These are phyloP conservation scores for Harpegnathos saltator DNA, from an alignment of 1,140 invertebrate genomes.

Conservation along the genomic window DNA sequence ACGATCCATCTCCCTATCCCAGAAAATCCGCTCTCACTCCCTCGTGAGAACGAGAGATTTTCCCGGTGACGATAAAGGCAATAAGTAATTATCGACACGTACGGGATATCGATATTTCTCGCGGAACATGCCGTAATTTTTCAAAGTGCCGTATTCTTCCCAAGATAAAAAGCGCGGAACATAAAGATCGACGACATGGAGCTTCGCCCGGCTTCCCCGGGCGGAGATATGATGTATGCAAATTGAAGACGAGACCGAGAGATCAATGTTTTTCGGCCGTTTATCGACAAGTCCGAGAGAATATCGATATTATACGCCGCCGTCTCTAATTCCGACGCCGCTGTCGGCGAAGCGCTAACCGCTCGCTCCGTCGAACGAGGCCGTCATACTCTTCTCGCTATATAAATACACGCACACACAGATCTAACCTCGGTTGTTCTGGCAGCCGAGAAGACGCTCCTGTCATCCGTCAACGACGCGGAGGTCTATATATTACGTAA, in stretches of 20 bases:
- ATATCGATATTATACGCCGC: conserved; percentile 40
- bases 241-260: no score
- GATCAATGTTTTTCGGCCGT: conserved; percentile 25
- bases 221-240: no score
- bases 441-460: conserved; percentile 73
- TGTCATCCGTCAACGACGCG: conserved; percentile 80
- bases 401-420: conserved; percentile 70
- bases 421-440: conserved; percentile 76
- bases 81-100: no score
- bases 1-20: conserved; percentile 22
- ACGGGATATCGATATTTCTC: conserved; percentile 36
- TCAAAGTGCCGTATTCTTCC: neutral
- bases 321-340: conserved; percentile 46
- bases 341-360: neutral
- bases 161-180: neutral
- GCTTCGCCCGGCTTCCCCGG: no score
- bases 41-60: conserved; percentile 21
- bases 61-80: neutral
- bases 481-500: conserved; percentile 80
- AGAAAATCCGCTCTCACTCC: conserved; percentile 46
- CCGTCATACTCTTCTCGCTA: conserved; percentile 65
- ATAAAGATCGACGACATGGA: neutral
- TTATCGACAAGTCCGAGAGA: conserved; percentile 3
- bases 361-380: conserved; percentile 55
- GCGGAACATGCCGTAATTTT: neutral